Conservation (phyloP, 2,113 vertebrate genomes). For the Otis tarda region DNA sequence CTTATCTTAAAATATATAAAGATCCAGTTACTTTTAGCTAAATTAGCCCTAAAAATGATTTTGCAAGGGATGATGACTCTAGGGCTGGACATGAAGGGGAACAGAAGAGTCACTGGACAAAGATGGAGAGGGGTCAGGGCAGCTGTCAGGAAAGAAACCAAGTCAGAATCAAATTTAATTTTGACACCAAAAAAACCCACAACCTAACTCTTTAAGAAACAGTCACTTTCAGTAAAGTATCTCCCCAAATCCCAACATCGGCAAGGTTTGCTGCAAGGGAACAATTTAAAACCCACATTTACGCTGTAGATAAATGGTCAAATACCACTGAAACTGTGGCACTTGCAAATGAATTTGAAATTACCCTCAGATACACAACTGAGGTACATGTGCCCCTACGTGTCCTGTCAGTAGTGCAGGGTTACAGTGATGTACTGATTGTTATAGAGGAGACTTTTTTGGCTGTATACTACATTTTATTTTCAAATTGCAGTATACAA, state of each 20-base stretch:
- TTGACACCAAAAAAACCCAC: not conserved
- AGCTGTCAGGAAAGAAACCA: not conserved
- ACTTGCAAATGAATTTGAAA: not conserved
- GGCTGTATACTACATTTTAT: not conserved
- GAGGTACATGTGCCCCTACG: not conserved
- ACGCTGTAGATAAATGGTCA: not conserved
- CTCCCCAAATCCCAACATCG: not conserved
- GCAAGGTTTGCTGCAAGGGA: not conserved
- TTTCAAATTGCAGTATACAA: not conserved
- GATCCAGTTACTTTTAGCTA: not conserved
- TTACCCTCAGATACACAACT: not conserved
- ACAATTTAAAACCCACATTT: not conserved
- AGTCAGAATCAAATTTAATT: not conserved
- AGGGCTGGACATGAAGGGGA: not conserved
- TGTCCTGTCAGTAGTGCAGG: not conserved
- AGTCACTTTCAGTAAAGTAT: not conserved
- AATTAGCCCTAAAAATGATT: not conserved
- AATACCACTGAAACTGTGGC: not conserved
- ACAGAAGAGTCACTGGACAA: not conserved
- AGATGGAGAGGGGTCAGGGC: not conserved
- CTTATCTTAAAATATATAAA: not conserved
- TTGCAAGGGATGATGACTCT: not conserved
- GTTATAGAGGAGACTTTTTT: not conserved
- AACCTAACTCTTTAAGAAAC: not conserved
- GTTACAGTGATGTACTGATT: not conserved